A percentile compares a stretch with the other conserved stretches of the same genome.
phyloP scores from a whole-genome alignment of 2,888 invertebrate genomes.

The Epirrita christyi region DNA sequence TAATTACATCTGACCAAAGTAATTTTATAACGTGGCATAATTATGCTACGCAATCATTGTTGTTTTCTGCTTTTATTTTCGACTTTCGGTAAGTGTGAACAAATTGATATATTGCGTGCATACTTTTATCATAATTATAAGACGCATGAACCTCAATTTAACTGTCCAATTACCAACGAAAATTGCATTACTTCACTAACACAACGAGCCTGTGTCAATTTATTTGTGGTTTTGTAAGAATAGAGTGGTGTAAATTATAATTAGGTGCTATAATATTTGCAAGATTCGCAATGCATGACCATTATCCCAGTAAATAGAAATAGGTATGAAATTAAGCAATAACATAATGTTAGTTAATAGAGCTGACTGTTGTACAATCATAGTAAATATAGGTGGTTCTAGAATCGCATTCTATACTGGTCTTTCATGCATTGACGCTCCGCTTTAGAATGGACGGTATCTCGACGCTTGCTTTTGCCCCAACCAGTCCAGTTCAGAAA shows the following conservation, averaged over 20 bases:
- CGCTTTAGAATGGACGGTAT: too few species aligned
- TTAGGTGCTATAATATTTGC: conserved; percentile 27
- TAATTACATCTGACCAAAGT: too few species aligned
- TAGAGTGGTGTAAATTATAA: conserved; percentile 26
- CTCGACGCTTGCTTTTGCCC: too few species aligned
- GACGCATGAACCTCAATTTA: conserved; percentile 16
- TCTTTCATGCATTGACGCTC: too few species aligned
- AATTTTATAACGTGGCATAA: too few species aligned
- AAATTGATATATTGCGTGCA: conserved; percentile 22
- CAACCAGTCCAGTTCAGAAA: too few species aligned
- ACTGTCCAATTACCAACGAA: conserved; percentile 28
- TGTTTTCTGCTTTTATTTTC: conserved; percentile 7
- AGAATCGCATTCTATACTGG: too few species aligned
- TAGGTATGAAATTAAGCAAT: neutral
- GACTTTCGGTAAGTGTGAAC: conserved; percentile 12
- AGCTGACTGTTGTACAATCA: neutral
- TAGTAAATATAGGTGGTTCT: neutral
- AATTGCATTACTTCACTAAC: conserved; percentile 21
- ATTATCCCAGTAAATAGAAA: neutral
- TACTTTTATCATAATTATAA: neutral
- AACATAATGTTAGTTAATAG: neutral
- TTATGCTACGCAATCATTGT: too few species aligned
- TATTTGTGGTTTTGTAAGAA: conserved; percentile 29
- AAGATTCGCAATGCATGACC: conserved; percentile 8
- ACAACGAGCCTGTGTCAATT: conserved; percentile 20